Evolutionary conservation across 1,140 invertebrate species (phyloP).

Genomic region (Brachionus koreanus): DNA sequence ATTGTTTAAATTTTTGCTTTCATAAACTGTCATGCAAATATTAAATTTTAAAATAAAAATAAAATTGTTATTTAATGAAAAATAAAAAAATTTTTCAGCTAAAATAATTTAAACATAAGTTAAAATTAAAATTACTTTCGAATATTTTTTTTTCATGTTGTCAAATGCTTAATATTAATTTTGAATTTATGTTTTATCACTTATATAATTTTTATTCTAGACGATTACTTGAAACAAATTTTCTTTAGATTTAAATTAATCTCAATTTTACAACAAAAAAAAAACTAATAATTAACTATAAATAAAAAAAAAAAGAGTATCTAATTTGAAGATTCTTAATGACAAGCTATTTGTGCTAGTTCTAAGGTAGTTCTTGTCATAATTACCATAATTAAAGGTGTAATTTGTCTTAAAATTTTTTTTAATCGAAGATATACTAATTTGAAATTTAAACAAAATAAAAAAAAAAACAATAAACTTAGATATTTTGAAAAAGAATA

Average conservation of each 20-base stretch:
- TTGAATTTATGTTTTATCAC: not conserved
- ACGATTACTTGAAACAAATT: not conserved
- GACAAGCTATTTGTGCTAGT: not conserved
- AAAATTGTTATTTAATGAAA: constrained; percentile 5
- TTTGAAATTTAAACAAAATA: constrained; percentile 1
- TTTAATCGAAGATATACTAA: not conserved
- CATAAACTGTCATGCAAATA: not conserved
- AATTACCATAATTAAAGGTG: constrained; percentile 20
- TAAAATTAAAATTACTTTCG: not conserved
- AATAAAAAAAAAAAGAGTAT: not conserved
- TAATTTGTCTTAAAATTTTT: constrained; percentile 3
- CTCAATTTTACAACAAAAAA: no score
- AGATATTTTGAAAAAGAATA: not conserved
- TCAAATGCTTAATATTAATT: not conserved
- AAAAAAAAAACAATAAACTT: not conserved
- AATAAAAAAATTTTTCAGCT: not conserved
- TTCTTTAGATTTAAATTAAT: not conserved
- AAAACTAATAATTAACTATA: no score
- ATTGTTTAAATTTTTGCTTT: not conserved
- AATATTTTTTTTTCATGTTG: not conserved
- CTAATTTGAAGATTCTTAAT: not conserved
- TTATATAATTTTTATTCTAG: not conserved
- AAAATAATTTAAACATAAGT: not conserved
- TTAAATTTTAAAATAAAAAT: not conserved
- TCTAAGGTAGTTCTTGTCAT: not conserved